Percentiles rank a stretch among this genome's conserved stretches.
Evolutionary conservation across 2,797 vertebrate genomes (phyloP).

Genomic region (Balearica regulorum): DNA sequence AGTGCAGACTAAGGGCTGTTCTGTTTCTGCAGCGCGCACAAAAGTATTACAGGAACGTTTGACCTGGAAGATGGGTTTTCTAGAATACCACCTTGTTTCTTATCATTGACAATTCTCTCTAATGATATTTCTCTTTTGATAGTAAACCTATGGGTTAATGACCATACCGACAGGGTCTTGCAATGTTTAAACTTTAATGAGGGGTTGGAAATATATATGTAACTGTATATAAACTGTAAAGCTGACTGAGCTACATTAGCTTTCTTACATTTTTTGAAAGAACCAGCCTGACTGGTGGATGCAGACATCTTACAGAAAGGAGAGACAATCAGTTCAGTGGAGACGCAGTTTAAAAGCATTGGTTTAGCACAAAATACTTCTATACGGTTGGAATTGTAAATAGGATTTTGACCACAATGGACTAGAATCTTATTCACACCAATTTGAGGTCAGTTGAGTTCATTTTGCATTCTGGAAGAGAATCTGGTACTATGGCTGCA

Average conservation of each 20-base stretch:
- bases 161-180: not conserved
- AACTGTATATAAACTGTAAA: not conserved
- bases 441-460: not conserved
- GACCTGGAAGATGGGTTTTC: not conserved
- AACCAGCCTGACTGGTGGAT: not conserved
- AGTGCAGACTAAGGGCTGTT: not conserved
- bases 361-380: not conserved
- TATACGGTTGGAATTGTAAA: not conserved
- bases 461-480: constrained; percentile 26
- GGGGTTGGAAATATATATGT: not conserved
- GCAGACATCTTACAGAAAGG: not conserved
- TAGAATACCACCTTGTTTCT: not conserved
- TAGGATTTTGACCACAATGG: constrained; percentile 6
- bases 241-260: not conserved
- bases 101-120: not conserved
- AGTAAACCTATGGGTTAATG: not conserved
- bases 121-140: not conserved
- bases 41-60: not conserved
- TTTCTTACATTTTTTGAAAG: not conserved
- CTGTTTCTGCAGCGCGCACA: not conserved
- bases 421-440: not conserved
- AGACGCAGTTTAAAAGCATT: not conserved
- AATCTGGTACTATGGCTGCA: not conserved
- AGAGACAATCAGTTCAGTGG: not conserved
- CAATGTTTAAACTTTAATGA: not conserved